These are phyloP conservation scores for Melieria crassipennis DNA, from an alignment of 2,888 invertebrate genomes.

Conservation along the genomic window DNA sequence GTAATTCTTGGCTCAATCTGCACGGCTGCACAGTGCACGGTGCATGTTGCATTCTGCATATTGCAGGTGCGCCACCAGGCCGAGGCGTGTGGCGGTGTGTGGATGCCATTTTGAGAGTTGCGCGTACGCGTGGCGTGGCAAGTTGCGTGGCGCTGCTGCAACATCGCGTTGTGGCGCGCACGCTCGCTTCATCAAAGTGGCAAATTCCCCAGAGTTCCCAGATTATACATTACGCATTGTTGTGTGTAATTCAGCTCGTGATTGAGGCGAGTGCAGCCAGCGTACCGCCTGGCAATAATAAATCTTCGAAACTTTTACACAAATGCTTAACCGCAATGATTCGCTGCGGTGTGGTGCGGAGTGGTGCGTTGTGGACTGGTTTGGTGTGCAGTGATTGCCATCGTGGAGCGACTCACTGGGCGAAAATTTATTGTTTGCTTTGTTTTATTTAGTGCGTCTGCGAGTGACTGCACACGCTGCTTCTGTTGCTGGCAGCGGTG, in stretches of 20 bases:
- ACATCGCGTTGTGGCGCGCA: neutral
- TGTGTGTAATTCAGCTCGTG: conserved; percentile 28
- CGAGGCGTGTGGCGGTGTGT: no score
- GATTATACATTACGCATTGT: conserved; percentile 29
- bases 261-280: conserved; percentile 18
- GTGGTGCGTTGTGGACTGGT: neutral
- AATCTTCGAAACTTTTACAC: conserved; percentile 25
- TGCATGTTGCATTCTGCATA: no score
- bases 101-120: no score
- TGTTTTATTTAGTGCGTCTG: neutral
- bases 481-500: no score
- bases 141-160: conserved; percentile 8
- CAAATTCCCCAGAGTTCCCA: conserved; percentile 19
- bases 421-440: conserved; percentile 2
- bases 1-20: conserved; percentile 1
- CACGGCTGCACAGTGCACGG: no score
- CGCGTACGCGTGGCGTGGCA: no score
- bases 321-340: neutral
- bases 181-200: no score
- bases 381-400: neutral
- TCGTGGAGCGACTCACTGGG: neutral
- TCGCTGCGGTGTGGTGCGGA: neutral
- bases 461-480: no score
- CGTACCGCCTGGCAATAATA: conserved; percentile 26
- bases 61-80: no score